Conservation (phyloP, 2,888 invertebrate genomes). For the Nomada fabriciana region DNA sequence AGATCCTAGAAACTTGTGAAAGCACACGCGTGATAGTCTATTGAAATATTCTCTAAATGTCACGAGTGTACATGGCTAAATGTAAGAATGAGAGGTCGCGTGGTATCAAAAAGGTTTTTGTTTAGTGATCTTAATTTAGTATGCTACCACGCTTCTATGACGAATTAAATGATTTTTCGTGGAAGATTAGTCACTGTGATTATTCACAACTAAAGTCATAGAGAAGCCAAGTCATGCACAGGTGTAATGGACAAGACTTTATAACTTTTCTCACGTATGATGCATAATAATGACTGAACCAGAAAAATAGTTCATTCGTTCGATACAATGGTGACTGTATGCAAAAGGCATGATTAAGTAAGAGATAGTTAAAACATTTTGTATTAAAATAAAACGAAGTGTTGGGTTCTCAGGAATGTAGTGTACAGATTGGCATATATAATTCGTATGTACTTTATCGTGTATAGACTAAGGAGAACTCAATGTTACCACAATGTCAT, state of each 20-base stretch:
- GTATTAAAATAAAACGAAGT: no score
- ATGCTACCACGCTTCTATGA: background rate
- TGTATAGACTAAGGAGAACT: no score
- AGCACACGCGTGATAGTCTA: background rate
- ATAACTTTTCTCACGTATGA: no score
- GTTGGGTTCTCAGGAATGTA: no score
- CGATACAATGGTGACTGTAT: no score
- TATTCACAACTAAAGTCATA: background rate
- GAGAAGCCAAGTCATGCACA: background rate
- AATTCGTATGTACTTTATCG: no score
- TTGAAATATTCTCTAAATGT: conserved; percentile 11
- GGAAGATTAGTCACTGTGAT: conserved; percentile 8
- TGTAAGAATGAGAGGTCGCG: background rate
- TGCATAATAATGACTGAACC: no score
- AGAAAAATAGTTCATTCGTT: no score
- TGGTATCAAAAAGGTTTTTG: background rate
- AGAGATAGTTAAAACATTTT: no score
- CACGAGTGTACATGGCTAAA: background rate
- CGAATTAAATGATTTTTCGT: conserved; percentile 6
- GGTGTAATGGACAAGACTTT: background rate
- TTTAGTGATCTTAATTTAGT: background rate
- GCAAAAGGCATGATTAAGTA: no score
- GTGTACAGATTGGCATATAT: no score
- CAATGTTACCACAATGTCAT: no score
- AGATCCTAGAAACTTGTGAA: background rate